Percentiles rank a stretch among this genome's conserved stretches.
Evolutionary conservation across 2,113 vertebrate species (phyloP).

Genomic region (Thermophis baileyi): DNA sequence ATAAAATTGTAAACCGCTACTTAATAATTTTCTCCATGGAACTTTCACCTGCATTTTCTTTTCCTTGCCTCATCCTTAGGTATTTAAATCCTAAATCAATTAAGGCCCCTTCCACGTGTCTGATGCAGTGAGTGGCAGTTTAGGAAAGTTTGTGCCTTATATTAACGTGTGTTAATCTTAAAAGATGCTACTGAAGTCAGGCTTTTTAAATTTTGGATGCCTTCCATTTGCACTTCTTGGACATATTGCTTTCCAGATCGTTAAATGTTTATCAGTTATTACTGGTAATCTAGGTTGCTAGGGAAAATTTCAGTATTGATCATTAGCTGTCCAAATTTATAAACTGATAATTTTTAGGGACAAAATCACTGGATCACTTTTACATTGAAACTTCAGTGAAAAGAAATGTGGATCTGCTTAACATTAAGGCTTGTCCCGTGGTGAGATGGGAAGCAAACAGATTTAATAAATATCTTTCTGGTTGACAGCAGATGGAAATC

Average conservation of each 20-base stretch:
- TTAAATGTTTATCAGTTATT: not conserved
- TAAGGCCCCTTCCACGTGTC: not conserved
- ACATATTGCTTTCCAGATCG: not conserved
- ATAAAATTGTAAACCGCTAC: not conserved
- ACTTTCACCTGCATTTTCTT: not conserved
- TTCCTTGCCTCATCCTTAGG: not conserved
- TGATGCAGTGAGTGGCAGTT: not conserved
- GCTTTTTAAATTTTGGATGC: not conserved
- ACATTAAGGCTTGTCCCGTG: not conserved
- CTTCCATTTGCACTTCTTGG: not conserved
- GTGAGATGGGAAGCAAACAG: not conserved
- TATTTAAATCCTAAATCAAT: not conserved
- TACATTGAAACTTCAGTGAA: not conserved
- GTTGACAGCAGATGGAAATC: not conserved
- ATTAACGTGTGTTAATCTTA: not conserved
- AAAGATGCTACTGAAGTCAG: not conserved
- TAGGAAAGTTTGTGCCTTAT: not conserved
- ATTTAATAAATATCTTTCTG: not conserved
- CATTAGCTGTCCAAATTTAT: not conserved
- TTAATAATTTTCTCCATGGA: not conserved
- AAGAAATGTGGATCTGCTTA: not conserved
- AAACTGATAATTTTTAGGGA: not conserved
- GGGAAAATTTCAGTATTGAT: not conserved
- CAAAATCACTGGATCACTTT: not conserved
- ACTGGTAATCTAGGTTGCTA: not conserved